These are phyloP conservation scores for Vespertilio murinus DNA, from an alignment of 2,797 vertebrate species.

Conservation along the genomic window DNA sequence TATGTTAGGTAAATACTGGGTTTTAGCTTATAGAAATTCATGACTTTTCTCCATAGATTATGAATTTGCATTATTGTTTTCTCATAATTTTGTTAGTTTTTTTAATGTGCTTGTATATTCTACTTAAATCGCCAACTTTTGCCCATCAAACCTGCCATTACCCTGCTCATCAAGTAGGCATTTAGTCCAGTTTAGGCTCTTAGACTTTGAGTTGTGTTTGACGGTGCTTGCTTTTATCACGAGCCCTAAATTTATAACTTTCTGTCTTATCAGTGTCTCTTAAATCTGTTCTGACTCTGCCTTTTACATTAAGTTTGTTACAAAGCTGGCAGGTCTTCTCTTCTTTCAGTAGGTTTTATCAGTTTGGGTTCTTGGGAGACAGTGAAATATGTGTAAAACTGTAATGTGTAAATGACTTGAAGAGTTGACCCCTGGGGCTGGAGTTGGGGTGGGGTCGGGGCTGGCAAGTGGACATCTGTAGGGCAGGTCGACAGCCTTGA, in stretches of 20 bases:
- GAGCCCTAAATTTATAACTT: not conserved
- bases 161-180: not conserved
- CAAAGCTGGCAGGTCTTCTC: not conserved
- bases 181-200: not conserved
- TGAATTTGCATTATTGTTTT: constrained; percentile 22
- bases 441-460: too few species aligned
- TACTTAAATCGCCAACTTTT: constrained; percentile 30
- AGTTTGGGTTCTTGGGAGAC: not conserved
- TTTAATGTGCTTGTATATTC: not conserved
- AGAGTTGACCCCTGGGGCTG: not conserved
- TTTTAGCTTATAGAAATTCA: constrained; percentile 47
- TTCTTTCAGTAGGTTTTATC: not conserved
- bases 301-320: not conserved
- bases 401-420: not conserved
- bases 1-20: not conserved
- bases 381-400: not conserved
- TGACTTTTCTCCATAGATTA: not conserved
- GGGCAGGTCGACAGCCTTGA: not conserved
- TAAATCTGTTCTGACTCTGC: not conserved
- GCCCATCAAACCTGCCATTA: not conserved
- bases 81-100: not conserved
- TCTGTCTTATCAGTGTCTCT: not conserved
- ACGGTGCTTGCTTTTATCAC: not conserved
- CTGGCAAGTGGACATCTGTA: not conserved
- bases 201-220: not conserved